Evolutionary conservation across 2,888 invertebrate genomes (phyloP).

Genomic region (Eulithis testata): DNA sequence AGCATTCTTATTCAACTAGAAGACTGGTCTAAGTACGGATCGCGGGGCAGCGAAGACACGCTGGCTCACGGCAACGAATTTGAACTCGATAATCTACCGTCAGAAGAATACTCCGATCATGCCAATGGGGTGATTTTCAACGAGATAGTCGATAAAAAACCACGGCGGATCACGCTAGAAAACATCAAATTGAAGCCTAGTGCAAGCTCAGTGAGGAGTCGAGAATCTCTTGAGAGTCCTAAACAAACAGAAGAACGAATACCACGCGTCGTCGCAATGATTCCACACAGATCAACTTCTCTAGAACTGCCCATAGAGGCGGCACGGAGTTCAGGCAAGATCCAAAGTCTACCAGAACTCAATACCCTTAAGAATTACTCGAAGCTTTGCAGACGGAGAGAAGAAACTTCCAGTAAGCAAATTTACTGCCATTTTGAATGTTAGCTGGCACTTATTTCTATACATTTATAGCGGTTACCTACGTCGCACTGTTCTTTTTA

Average conservation of each 20-base stretch:
- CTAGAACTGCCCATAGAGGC: conserved; percentile 35
- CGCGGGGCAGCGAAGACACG: conserved; percentile 77
- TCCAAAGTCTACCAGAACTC: conserved; percentile 30
- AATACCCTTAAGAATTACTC: conserved; percentile 23
- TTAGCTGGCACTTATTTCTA: conserved; percentile 24
- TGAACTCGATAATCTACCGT: conserved; percentile 74
- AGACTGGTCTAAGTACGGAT: conserved; percentile 80
- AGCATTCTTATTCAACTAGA: conserved; percentile 77
- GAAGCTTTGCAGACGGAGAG: conserved; percentile 27
- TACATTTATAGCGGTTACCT: conserved; percentile 1
- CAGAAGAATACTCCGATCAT: conserved; percentile 57
- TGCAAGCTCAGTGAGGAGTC: conserved; percentile 54
- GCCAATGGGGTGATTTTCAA: conserved; percentile 65
- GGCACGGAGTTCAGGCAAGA: conserved; percentile 31
- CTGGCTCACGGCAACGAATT: conserved; percentile 78
- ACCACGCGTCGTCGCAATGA: conserved; percentile 52
- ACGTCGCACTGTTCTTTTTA: conserved; percentile 15
- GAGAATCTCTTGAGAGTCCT: conserved; percentile 54
- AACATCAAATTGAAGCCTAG: conserved; percentile 69
- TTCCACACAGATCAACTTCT: conserved; percentile 44
- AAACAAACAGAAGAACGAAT: conserved; percentile 54
- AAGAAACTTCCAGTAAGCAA: conserved; percentile 28
- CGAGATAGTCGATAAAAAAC: conserved; percentile 80
- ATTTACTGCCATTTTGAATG: conserved; percentile 17
- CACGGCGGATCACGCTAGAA: conserved; percentile 77